Conservation (phyloP, 2,888 invertebrate genomes). For the Adelognathus sp. region DNA sequence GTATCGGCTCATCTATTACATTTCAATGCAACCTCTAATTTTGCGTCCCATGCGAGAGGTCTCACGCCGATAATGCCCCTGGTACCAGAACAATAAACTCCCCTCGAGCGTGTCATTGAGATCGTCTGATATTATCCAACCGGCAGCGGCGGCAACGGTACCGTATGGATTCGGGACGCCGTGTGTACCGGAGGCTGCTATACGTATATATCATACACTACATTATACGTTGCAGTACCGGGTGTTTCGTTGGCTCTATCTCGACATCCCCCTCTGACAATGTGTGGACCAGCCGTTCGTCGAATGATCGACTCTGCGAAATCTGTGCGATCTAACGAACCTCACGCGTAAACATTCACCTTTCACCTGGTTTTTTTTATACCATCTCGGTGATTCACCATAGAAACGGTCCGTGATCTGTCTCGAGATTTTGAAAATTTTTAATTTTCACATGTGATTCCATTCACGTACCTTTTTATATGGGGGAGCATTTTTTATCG, state of each 20-base stretch:
- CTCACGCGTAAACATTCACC: constrained; percentile 9
- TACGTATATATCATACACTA: constrained; percentile 5
- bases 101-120: constrained; percentile 70
- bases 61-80: constrained; percentile 69
- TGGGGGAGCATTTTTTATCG: too few species aligned
- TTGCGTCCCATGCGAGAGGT: constrained; percentile 68
- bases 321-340: constrained; percentile 45
- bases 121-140: constrained; percentile 67
- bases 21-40: constrained; percentile 72
- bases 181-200: constrained; percentile 40
- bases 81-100: constrained; percentile 66
- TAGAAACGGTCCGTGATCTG: background rate
- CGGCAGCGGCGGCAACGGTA: constrained; percentile 36
- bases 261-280: constrained; percentile 43
- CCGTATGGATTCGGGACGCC: constrained; percentile 62
- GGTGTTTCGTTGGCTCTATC: constrained; percentile 58
- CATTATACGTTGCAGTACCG: constrained; percentile 39
- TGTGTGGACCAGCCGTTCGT: constrained; percentile 47
- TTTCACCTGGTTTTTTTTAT: background rate
- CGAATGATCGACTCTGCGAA: constrained; percentile 44
- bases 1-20: constrained; percentile 69
- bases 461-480: too few species aligned
- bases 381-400: background rate
- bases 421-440: too few species aligned
- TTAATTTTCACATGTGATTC: too few species aligned